Evolutionary conservation across 2,113 vertebrate species (phyloP).

Genomic region (Enhydra lutris): DNA sequence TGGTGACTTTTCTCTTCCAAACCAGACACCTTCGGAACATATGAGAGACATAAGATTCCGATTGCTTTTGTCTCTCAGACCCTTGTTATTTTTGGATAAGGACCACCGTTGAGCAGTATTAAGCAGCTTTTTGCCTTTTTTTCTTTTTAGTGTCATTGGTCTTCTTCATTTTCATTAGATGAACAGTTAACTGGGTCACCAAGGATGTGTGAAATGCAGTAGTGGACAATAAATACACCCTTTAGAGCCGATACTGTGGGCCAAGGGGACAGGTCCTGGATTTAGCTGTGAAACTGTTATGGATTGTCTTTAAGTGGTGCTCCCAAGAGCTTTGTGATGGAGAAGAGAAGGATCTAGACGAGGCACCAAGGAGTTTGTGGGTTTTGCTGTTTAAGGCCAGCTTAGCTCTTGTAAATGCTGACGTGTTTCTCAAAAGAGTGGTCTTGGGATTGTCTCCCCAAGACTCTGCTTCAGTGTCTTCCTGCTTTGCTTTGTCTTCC

Average conservation of each 20-base stretch:
- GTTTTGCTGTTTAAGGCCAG: neutral
- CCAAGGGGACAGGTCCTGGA: neutral
- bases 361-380: neutral
- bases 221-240: neutral
- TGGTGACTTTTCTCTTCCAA: slow-evolving; percentile 16
- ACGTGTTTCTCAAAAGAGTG: neutral
- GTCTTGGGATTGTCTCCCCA: neutral
- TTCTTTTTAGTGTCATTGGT: neutral
- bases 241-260: neutral
- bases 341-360: neutral
- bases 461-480: neutral
- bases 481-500: neutral
- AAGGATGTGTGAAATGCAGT: neutral
- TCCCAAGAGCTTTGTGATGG: neutral
- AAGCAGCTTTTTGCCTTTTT: neutral
- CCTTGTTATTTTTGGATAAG: neutral
- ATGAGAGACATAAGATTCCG: neutral
- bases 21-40: neutral
- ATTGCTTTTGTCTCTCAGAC: neutral
- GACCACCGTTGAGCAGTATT: slow-evolving; percentile 40
- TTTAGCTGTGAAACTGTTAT: neutral
- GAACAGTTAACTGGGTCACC: neutral
- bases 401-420: neutral
- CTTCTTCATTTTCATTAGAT: neutral
- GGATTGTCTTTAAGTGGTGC: neutral